A percentile compares a stretch with the other conserved stretches of the same genome.
Conservation (phyloP, 2,113 vertebrate genomes). For the Dasypus novemcinctus region DNA sequence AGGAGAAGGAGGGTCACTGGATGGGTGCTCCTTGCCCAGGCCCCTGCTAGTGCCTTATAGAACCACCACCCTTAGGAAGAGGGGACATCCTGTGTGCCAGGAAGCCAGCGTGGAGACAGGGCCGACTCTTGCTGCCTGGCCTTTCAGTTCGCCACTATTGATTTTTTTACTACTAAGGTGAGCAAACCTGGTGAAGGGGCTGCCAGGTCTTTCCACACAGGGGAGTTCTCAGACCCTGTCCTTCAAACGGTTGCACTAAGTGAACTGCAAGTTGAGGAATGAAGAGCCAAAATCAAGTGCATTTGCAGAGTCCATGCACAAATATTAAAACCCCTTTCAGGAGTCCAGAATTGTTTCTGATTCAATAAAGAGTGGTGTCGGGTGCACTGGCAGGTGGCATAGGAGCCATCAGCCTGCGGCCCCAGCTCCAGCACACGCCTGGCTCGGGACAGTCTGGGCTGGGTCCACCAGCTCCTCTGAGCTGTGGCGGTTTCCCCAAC, state of each 20-base stretch:
- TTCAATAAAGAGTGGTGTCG: conserved; percentile 1
- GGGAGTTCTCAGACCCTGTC: conserved; percentile 22
- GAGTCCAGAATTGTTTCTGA: conserved; percentile 50
- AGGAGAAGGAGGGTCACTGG: background rate
- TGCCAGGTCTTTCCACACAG: background rate
- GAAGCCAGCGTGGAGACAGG: background rate
- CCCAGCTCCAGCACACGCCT: background rate
- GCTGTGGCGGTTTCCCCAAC: background rate
- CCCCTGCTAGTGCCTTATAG: background rate
- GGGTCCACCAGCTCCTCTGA: background rate
- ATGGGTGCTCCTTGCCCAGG: background rate
- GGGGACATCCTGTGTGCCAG: background rate
- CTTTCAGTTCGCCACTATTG: background rate
- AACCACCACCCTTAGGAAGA: background rate
- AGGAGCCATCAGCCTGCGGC: conserved; percentile 24
- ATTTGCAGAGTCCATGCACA: conserved; percentile 68
- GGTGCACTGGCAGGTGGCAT: background rate
- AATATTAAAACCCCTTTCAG: conserved; percentile 48
- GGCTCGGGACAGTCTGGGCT: background rate
- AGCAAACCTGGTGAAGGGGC: background rate
- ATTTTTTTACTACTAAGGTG: conserved; percentile 21
- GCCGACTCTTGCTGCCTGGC: background rate
- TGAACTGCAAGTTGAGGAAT: conserved; percentile 63
- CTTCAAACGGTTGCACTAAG: conserved; percentile 34
- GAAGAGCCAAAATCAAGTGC: conserved; percentile 58